phyloP scores from a whole-genome alignment of 2,113 vertebrate species.

The Oxyura jamaicensis region DNA sequence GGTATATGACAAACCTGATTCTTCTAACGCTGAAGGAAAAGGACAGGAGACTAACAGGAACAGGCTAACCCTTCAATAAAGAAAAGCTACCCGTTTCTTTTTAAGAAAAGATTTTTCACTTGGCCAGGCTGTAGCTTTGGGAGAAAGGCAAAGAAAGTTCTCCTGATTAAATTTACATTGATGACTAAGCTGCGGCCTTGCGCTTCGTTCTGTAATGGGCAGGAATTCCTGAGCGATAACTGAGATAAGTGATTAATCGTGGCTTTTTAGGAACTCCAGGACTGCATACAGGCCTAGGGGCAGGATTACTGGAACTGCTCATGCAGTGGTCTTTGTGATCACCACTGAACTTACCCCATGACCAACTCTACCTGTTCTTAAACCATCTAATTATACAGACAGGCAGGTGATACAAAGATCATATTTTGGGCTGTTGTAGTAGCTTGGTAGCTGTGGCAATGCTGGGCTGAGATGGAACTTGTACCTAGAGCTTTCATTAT shows the following conservation, averaged over 20 bases:
- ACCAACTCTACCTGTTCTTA: neutral
- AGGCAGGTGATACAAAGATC: neutral
- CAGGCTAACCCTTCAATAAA: neutral
- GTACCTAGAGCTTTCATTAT: no score
- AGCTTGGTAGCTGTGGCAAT: neutral
- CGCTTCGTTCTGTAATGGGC: neutral
- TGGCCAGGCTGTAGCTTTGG: neutral
- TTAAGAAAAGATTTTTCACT: neutral
- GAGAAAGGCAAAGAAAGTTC: constrained; percentile 24
- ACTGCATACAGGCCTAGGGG: neutral
- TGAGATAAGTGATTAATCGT: constrained; percentile 22
- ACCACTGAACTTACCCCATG: neutral
- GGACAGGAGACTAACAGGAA: neutral
- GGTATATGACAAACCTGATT: neutral
- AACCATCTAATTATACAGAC: neutral
- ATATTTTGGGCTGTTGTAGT: neutral
- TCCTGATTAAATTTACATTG: neutral
- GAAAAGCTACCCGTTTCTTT: neutral
- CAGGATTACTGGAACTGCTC: neutral
- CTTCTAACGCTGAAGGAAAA: neutral
- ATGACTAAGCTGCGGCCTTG: constrained; percentile 13
- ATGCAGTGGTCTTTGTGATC: neutral
- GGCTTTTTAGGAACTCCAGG: constrained; percentile 12
- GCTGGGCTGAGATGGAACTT: neutral
- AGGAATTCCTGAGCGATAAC: neutral